These are phyloP conservation scores for Tautogolabrus adspersus DNA, from an alignment of 2,113 vertebrate genomes.

Conservation along the genomic window DNA sequence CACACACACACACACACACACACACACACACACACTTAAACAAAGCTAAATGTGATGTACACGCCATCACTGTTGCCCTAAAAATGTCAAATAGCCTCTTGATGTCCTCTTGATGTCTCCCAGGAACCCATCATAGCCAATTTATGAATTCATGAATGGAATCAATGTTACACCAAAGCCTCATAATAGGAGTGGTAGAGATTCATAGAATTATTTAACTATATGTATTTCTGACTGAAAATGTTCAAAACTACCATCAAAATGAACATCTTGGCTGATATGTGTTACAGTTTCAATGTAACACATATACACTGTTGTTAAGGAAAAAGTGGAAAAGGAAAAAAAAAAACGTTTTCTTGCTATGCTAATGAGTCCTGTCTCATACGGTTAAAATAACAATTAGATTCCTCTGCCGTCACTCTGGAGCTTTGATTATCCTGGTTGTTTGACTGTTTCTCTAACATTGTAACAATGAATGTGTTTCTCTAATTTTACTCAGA, in stretches of 20 bases:
- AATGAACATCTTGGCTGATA: no score
- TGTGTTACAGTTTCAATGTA: no score
- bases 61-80: slow-evolving; percentile 27
- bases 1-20: no score
- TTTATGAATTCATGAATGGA: slow-evolving; percentile 58
- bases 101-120: slow-evolving; percentile 29
- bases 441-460: neutral
- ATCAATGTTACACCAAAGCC: slow-evolving; percentile 14
- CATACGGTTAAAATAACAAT: slow-evolving; percentile 8
- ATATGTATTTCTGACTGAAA: no score
- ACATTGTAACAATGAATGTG: no score
- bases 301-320: neutral
- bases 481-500: neutral
- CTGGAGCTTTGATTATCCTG: slow-evolving; percentile 7
- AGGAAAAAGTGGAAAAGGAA: slow-evolving; percentile 1
- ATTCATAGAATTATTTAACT: neutral
- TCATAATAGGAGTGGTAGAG: neutral
- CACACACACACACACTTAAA: no score
- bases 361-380: slow-evolving; percentile 12
- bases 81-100: slow-evolving; percentile 65
- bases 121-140: slow-evolving; percentile 35
- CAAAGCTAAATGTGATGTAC: neutral
- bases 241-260: no score
- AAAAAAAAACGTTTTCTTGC: neutral
- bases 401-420: neutral